phyloP scores from a whole-genome alignment of 1,140 invertebrate species.

The Ridgeia piscesae region DNA sequence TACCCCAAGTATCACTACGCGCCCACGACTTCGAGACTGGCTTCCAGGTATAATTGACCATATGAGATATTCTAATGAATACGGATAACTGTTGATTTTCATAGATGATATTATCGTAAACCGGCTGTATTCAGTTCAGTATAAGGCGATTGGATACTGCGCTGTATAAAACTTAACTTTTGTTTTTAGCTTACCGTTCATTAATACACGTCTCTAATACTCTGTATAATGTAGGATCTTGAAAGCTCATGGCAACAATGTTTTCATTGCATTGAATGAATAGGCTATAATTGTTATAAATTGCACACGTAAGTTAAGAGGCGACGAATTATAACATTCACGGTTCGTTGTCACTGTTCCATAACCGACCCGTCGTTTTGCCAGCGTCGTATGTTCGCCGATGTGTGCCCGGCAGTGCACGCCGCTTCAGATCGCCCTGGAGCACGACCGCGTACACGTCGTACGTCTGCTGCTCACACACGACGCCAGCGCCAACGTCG shows the following conservation, averaged over 20 bases:
- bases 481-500: neutral
- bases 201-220: no score
- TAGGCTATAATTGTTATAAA: no score
- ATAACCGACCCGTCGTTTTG: neutral
- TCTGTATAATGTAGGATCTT: no score
- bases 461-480: neutral
- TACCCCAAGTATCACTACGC: slow-evolving; percentile 2
- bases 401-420: neutral
- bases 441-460: slow-evolving; percentile 1
- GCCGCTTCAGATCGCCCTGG: neutral
- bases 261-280: no score
- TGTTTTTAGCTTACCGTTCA: no score
- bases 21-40: neutral
- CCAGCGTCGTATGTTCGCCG: neutral
- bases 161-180: no score
- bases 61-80: neutral
- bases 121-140: no score
- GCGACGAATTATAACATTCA: no score
- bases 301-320: no score
- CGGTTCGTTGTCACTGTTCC: no score
- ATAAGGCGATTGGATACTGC: no score
- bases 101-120: neutral
- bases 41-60: neutral
- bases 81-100: neutral
- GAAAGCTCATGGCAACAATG: no score